Base-by-base conservation (phyloP, 2,797 vertebrate species). In the Vespertilio murinus region DNA sequence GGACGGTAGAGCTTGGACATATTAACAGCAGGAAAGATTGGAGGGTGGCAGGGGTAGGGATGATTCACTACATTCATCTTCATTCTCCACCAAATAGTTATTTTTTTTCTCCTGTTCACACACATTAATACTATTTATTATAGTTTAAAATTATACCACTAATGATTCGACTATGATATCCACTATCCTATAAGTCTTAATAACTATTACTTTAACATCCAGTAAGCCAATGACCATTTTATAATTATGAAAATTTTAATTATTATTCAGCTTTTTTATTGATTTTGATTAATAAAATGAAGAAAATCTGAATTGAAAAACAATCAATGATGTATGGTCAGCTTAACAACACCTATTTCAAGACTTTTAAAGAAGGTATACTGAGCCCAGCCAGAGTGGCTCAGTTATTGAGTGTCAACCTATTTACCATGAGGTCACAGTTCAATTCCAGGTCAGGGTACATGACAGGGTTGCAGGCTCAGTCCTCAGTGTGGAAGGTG, bases 71-170 rank as follows among this genome's bases (percentile, higher is more conserved):
- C 6, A 59, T 54, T 93, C 6, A 54, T 12, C 7, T 45, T 74
- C n/a, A 77, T 96, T 74, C 59, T 78, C 35, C 30, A 69, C 5
- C 22, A 78, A 78, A 84, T 28, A 7, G 7, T n/a, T 90, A 42
- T 69, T 33, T 86, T 64, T 70, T 42, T 70, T n/a, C 25, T 82
- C 11, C 28, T 82, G 9, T 78, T 88, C 22, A 88, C 20, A 38
- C 12, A 79, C 1, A 70, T 40, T 73, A 69, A 20, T 73, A 74
- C 82, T 49, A 74, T 85, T 49, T 56, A 33, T 84, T 73, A 33
- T 1, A 59, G 28, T 92, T 49, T 54, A 84, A 61, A 8, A 40
- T 22, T 94, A 47, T 90, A 38, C 30, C 45, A 67, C 12, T 47
- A 73, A 82, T 78, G 40, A 88, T 92, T 69, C 14, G 11, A 67